Base-by-base conservation (phyloP, 2,888 invertebrate genomes). In the Chrysotoxum bicinctum region DNA sequence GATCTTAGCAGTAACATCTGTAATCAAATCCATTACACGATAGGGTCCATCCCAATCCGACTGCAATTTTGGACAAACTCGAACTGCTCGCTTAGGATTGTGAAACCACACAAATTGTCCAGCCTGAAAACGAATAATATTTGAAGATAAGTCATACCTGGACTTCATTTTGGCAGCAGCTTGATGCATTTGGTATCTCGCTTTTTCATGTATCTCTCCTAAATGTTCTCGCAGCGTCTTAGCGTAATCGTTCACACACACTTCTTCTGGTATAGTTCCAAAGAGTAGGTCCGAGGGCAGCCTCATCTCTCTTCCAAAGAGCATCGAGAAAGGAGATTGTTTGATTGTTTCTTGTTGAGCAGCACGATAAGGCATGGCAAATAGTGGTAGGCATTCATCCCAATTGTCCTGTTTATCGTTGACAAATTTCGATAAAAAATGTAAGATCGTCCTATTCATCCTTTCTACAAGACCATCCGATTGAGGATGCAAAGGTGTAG, bases 401-500 rank as follows among this genome's bases (percentile, higher is more conserved):
- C 52, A 52, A 52, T 52, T 52, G 30, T 52, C 52, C 9, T 52
- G 52, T 14, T 52, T 52, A 23, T 50, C 10, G 14, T 23, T 23
- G 1, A 50, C 23, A 14, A 50, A 50, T 50, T 50, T 50, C 14
- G 70, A 21, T 16, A 70, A 26, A 16, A 58, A 70, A 2, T 58
- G 70, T 16, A 40, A 30, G 10, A 58, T 21, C 8, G 56, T 48
- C 6, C 21, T n/a, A n/a, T n/a, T n/a, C n/a, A n/a, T n/a, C n/a
- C n/a, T n/a, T n/a, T n/a, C n/a, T n/a, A n/a, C n/a, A n/a, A n/a
- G n/a, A n/a, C n/a, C n/a, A n/a, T n/a, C n/a, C n/a, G n/a, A n/a
- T n/a, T n/a, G n/a, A n/a, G 14, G 54, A 70, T 70, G 40, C n/a
- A 70, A n/a, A 5, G 54, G 69, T 26, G 52, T 37, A 19, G 68